These are phyloP conservation scores for Rhynchotus rufescens DNA, from an alignment of 2,797 vertebrate genomes.

Conservation along the genomic window DNA sequence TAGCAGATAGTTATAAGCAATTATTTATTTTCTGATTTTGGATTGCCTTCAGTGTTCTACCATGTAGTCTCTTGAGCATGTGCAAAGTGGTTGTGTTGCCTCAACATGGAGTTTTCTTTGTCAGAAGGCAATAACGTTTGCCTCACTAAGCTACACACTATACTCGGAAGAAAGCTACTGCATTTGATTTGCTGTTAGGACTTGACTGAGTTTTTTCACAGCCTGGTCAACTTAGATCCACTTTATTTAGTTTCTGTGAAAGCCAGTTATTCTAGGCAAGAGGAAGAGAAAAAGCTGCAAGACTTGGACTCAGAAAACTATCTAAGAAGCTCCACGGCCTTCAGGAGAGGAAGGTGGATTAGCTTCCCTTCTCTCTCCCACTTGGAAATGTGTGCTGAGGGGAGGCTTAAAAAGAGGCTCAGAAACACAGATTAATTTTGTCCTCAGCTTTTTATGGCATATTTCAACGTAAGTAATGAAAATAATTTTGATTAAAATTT, in stretches of 20 bases:
- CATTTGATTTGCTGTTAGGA: neutral
- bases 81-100: neutral
- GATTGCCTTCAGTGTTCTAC: neutral
- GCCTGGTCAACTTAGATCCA: neutral
- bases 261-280: neutral
- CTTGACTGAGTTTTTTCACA: slow-evolving; percentile 13
- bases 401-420: neutral
- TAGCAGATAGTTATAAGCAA: neutral
- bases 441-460: neutral
- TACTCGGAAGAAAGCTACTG: neutral
- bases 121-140: slow-evolving; percentile 32
- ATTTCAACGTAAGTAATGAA: neutral
- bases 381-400: neutral
- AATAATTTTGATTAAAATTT: neutral
- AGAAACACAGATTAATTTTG: neutral
- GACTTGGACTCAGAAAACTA: neutral
- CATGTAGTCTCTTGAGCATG: neutral
- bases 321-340: neutral
- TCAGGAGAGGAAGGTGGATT: neutral
- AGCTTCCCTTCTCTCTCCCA: neutral
- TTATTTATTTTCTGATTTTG: neutral
- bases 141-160: neutral
- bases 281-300: neutral
- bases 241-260: slow-evolving; percentile 3
- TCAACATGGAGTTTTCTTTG: neutral